phyloP scores from a whole-genome alignment of 2,797 vertebrate genomes.

The Sardinella longiceps region DNA sequence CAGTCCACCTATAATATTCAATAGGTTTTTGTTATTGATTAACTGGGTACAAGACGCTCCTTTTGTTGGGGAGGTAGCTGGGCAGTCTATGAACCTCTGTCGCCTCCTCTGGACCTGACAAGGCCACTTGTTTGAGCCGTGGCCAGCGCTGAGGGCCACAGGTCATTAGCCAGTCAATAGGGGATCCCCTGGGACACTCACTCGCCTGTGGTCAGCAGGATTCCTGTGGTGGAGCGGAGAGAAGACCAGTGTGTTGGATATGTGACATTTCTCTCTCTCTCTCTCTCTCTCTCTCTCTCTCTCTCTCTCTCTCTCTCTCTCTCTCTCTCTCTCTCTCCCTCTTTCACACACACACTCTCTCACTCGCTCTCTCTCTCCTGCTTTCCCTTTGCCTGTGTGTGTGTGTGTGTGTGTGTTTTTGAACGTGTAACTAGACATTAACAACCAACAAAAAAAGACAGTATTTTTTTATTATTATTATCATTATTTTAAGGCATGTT shows the following conservation, averaged over 20 bases:
- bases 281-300: background rate
- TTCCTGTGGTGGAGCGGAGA: conserved; percentile 38
- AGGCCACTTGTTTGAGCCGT: conserved; percentile 55
- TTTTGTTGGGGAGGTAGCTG: conserved; percentile 52
- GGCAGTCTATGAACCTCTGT: conserved; percentile 28
- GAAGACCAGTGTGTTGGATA: background rate
- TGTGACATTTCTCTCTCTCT: background rate
- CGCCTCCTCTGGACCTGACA: conserved; percentile 46
- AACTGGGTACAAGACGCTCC: conserved; percentile 55
- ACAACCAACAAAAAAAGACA: background rate
- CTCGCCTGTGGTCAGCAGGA: conserved; percentile 51
- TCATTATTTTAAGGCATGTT: background rate
- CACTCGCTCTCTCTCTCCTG: background rate
- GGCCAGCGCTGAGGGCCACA: conserved; percentile 55
- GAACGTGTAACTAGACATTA: background rate
- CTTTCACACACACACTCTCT: too few species aligned
- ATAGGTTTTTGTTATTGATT: conserved; percentile 38
- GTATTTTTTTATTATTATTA: background rate
- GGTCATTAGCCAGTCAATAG: conserved; percentile 64
- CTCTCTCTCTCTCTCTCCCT: background rate
- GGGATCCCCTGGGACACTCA: conserved; percentile 62
- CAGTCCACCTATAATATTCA: background rate
- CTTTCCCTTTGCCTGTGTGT: background rate
- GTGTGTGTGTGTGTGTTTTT: conserved; percentile 8
- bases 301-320: background rate